Percentiles rank a stretch among this genome's conserved stretches.
phyloP scores from a whole-genome alignment of 2,888 invertebrate genomes.

The Agrochola litura region DNA sequence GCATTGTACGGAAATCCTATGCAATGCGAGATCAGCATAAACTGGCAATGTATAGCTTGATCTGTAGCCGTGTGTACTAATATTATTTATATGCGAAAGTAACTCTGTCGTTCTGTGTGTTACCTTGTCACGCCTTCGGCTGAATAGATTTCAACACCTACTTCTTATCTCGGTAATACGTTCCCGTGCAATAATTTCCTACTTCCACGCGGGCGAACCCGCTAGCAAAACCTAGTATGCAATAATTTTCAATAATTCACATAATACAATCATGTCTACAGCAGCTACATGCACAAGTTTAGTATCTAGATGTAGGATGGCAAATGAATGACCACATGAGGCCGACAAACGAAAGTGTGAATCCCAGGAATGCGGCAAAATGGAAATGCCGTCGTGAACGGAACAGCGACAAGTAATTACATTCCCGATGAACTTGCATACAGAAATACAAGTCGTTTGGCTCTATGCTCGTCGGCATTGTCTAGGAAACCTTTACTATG shows the following conservation, averaged over 20 bases:
- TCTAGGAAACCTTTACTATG: conserved; percentile 34
- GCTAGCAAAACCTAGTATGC: background rate
- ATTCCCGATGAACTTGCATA: conserved; percentile 37
- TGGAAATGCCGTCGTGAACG: conserved; percentile 47
- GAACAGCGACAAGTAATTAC: conserved; percentile 41
- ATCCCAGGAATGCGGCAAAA: conserved; percentile 46
- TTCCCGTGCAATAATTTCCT: background rate
- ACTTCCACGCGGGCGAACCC: background rate
- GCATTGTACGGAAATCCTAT: too few relatives aligned
- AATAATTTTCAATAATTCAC: background rate
- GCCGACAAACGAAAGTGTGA: conserved; percentile 55
- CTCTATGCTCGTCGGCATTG: conserved; percentile 41
- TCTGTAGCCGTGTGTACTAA: too few relatives aligned
- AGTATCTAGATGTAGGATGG: conserved; percentile 12
- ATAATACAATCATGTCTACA: too few relatives aligned
- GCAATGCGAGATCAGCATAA: too few relatives aligned
- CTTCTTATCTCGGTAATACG: background rate
- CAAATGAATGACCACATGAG: conserved; percentile 29
- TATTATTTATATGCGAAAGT: background rate
- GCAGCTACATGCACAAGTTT: background rate
- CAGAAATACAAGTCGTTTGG: conserved; percentile 46
- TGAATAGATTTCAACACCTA: background rate
- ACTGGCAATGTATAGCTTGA: too few relatives aligned
- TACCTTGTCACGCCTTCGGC: too few relatives aligned
- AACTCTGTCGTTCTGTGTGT: background rate